Evolutionary conservation across 2,113 vertebrate genomes (phyloP), one percentile per base, ranked within the genome.

Genomic region (Catagonus wagneri): DNA sequence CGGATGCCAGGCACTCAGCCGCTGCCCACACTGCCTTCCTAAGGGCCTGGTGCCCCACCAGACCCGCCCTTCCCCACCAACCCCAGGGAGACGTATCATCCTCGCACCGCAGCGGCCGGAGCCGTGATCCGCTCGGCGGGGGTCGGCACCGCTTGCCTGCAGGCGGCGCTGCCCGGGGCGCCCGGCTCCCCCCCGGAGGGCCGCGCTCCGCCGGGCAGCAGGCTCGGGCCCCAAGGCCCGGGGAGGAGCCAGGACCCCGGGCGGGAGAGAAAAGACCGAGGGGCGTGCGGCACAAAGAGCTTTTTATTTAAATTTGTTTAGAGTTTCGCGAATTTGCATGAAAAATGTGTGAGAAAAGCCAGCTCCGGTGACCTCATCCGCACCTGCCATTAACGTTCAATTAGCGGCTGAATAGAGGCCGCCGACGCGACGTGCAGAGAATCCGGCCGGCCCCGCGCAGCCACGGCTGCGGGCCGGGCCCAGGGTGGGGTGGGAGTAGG

Each of bases 231-330:
- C 76, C 90, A 60, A 69, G 69, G 79, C 86, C 79, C 69, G 34
- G 27, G 95, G 94, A 86, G 87, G 86, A 97, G 95, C 72, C 71
- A n/a, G 83, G 78, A 95, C 79, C 88, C 86, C 27, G 23, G 61
- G 93, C 36, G 32, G 72, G 90, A 79, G 68, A 66, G 79, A 88
- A 90, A 88, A 27, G 80, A 34, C 90, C 13, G 54, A 56, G 66
- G 89, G 83, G 90, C 32, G 83, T 75, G 95, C 81, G 36, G 96
- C 98, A 99, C 98, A 99, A 99, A 99, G 98, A 98, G 98, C 98
- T 98, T 98, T 99, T 99, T 98, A 99, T 99, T 99, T 98, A 99
- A 99, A 99, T 99, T 98, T 99, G 98, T 99, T 99, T 99, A 98
- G 99, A 98, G 98, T 98, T 98, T 98, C 98, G 95, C 97, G 98